Evolutionary conservation across 2,113 vertebrate species (phyloP), one percentile per base, ranked within the genome.

Genomic region (Cavia porcellus): DNA sequence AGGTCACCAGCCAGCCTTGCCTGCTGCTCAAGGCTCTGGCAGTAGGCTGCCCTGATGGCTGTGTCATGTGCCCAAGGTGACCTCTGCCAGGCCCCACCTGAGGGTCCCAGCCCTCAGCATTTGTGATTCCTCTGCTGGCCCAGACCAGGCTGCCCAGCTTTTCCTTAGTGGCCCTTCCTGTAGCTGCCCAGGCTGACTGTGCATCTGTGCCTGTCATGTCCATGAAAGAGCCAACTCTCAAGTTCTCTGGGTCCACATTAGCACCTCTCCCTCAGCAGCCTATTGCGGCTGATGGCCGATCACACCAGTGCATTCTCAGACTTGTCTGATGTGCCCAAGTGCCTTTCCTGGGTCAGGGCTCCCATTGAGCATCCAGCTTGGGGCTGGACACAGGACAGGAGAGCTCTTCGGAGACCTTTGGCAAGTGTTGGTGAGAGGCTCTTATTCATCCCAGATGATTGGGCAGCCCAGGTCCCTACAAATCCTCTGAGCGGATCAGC

Each of bases 401-500:
- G 25, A 15, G 35, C 66, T 79, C 66, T 59, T 1, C 3, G 32
- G 7, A 92, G 72, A 19, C 81, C 90, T 97, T 85, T 52, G 91
- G 91, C 72, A 28, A 84, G 28, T 38, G 59, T 38, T 38, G 57
- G 42, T 19, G 1, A 32, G 52, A 38, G 32, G 0, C 25, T 61
- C 87, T 45, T 24, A 62, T 57, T 50, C 45, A 42, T 1, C 13
- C 62, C 20, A 1, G 68, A 14, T 15, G 80, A 52, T 7, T 13
- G 17, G 32, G n/a, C 55, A 47, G 14, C 4, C 90, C 20, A 52
- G 15, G 30, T 47, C 45, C 0, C 98, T 99, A 99, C 47, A 99
- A 98, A 59, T 99, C 99, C 24, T 99, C 99, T 0, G 99, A 99
- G 75, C 98, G 98, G 90, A 99, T 99, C 95, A 99, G 98, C 99